Evolutionary conservation across 2,113 vertebrate species (phyloP), one percentile per base, ranked within the genome.

Genomic region (Hypomesus transpacificus): DNA sequence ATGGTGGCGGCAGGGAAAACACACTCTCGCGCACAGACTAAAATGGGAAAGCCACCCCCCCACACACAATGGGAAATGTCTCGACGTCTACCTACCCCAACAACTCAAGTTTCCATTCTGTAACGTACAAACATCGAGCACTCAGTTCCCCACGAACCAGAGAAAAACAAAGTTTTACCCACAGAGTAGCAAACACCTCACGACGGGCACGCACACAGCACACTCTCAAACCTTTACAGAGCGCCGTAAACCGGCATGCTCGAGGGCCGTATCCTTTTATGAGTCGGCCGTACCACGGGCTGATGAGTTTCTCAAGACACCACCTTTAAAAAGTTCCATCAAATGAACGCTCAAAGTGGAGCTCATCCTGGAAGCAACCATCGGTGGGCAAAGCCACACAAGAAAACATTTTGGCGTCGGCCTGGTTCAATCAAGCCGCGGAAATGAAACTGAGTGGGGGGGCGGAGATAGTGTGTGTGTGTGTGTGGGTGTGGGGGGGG

Each of bases 321-420:
- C 66, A 17, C 69, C 80, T 86, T 80, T 14, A 58, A 39, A 77
- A 76, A 69, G 85, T 86, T 87, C 78, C 78, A 85, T 80, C 83
- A 86, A 89, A 87, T 88, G 85, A 86, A 87, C 86, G 87, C 88
- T 89, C 83, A 86, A 86, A 86, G 82, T 80, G 73, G 78, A 85
- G 78, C 77, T 46, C 75, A 77, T 83, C 85, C 84, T 85, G 87
- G 82, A 83, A 81, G 82, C 3, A 83, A 82, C 80, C 84, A 83
- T 84, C 85, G 79, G 82, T 67, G 50, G 81, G 82, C 80, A 77
- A 20, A 26, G 84, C 79, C 79, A 79, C 75, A 83, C 84, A 80
- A 89, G 84, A 84, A 88, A 88, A 86, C 84, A 86, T 83, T 86
- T 85, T 84, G 81, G 84, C 78, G 86, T 85, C 79, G 75, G 84